Evolutionary conservation across 2,888 invertebrate genomes (phyloP).

Genomic region (Pantelozetes paolii): DNA sequence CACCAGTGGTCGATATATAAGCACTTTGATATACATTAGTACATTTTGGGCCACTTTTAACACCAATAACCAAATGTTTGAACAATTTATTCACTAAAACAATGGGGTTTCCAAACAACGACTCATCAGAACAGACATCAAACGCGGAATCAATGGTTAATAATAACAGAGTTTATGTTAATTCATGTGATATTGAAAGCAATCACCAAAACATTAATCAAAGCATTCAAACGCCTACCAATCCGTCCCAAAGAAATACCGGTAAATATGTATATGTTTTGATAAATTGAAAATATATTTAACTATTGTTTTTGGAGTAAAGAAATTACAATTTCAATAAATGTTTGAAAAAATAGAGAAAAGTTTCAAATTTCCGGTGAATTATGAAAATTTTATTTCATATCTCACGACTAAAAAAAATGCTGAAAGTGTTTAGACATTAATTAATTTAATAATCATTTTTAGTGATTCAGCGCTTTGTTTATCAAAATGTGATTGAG

Average conservation of each 20-base stretch:
- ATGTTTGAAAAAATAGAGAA: too few relatives aligned
- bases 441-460: neutral
- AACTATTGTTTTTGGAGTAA: neutral
- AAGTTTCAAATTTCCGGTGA: too few relatives aligned
- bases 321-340: neutral
- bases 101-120: constrained; percentile 21
- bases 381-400: neutral
- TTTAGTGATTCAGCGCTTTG: constrained; percentile 3
- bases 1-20: neutral
- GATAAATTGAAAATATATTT: neutral
- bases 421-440: neutral
- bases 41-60: neutral
- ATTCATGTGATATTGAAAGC: neutral
- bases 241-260: neutral
- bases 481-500: too few relatives aligned
- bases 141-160: constrained; percentile 9
- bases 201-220: neutral
- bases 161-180: constrained; percentile 11
- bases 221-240: neutral
- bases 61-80: neutral
- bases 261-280: neutral
- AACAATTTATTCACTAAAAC: neutral
- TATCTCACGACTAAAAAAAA: neutral
- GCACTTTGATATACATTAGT: neutral
- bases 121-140: constrained; percentile 1